phyloP scores from a whole-genome alignment of 2,888 invertebrate genomes.

The Tuberolachnus salignus region DNA sequence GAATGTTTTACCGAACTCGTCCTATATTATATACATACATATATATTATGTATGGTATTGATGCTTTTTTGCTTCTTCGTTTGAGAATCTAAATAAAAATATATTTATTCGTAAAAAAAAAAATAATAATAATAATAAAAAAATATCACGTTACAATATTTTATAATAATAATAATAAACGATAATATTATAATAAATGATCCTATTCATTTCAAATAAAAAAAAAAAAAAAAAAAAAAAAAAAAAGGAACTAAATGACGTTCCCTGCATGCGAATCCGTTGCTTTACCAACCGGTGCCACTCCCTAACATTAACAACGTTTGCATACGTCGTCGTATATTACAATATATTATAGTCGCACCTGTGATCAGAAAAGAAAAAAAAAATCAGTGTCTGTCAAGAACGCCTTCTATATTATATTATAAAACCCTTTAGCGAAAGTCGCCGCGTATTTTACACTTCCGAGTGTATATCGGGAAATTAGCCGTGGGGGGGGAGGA shows the following conservation, averaged over 20 bases:
- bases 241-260: conserved; percentile 61
- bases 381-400: conserved; percentile 5
- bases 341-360: too few species aligned
- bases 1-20: conserved; percentile 23
- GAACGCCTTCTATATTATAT: too few species aligned
- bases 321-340: neutral
- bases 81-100: conserved; percentile 42
- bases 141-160: neutral
- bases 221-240: conserved; percentile 60
- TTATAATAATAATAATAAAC: neutral
- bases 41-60: conserved; percentile 18
- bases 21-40: neutral
- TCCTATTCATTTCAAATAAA: conserved; percentile 34
- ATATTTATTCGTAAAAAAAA: neutral
- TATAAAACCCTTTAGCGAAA: too few species aligned
- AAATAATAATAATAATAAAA: neutral
- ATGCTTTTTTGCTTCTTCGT: conserved; percentile 55
- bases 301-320: conserved; percentile 30
- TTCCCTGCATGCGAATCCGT: conserved; percentile 59
- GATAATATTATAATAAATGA: neutral
- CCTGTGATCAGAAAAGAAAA: neutral
- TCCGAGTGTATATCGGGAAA: too few species aligned
- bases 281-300: conserved; percentile 52
- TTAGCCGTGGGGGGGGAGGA: too few species aligned
- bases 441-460: too few species aligned